Conservation (phyloP, 2,888 invertebrate species). For the Alloplasta piceator region DNA sequence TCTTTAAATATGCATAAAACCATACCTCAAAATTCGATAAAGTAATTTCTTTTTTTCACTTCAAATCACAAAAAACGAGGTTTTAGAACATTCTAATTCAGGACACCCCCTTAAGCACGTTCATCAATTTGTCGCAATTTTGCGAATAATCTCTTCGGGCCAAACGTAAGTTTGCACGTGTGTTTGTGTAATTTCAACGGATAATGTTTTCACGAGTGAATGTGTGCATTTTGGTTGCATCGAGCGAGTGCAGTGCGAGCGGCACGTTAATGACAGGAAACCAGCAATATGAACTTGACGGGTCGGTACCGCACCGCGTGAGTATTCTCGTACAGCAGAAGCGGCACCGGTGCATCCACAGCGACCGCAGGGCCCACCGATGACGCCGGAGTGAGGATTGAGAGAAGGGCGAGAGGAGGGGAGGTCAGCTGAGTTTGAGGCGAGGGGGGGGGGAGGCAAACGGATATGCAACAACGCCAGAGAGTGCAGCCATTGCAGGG, state of each 20-base stretch:
- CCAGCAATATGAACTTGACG: conserved; percentile 83
- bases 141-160: too few relatives aligned
- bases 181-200: too few relatives aligned
- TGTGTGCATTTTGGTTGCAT: conserved; percentile 27
- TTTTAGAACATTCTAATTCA: too few relatives aligned
- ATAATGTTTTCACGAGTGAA: too few relatives aligned
- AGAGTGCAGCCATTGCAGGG: conserved; percentile 21
- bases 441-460: conserved; percentile 15
- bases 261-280: conserved; percentile 82
- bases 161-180: too few relatives aligned
- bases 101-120: too few relatives aligned
- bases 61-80: too few relatives aligned
- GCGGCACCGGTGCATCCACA: conserved; percentile 60
- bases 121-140: too few relatives aligned
- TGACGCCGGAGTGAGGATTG: conserved; percentile 3
- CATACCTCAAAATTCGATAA: too few relatives aligned
- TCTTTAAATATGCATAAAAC: too few relatives aligned
- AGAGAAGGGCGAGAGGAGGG: conserved; percentile 23
- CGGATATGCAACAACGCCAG: conserved; percentile 56
- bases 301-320: conserved; percentile 79
- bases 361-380: conserved; percentile 57
- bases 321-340: conserved; percentile 71
- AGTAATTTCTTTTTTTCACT: too few relatives aligned
- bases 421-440: neutral
- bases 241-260: conserved; percentile 66